Percentiles rank a stretch among this genome's conserved stretches.
phyloP scores from a whole-genome alignment of 2,888 invertebrate species.

The Therioaphis trifolii region DNA sequence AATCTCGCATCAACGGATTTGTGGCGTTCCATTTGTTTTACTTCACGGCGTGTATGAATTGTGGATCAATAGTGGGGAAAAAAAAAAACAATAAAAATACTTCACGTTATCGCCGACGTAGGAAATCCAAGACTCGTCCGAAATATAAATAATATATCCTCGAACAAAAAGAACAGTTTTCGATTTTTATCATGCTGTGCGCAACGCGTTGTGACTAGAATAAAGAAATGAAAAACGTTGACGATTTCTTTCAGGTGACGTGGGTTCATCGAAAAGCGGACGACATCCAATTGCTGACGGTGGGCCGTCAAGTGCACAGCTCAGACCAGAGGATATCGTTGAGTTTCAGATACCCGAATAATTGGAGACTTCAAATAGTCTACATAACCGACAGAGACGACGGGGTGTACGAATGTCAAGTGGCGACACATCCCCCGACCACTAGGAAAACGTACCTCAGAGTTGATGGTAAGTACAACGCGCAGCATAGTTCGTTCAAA shows the following conservation, averaged over 20 bases:
- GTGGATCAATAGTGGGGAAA: too few species aligned
- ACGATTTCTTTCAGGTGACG: constrained; percentile 71
- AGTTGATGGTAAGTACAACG: constrained; percentile 70
- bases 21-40: too few species aligned
- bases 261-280: constrained; percentile 74
- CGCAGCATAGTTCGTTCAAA: not conserved
- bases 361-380: constrained; percentile 75
- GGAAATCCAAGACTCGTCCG: not conserved
- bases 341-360: constrained; percentile 74
- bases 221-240: too few species aligned
- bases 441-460: constrained; percentile 74
- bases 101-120: too few species aligned
- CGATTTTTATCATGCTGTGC: too few species aligned
- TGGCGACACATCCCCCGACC: constrained; percentile 75
- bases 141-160: too few species aligned
- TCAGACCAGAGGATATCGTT: constrained; percentile 73
- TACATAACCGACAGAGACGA: constrained; percentile 74
- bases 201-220: too few species aligned
- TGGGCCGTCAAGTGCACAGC: constrained; percentile 73
- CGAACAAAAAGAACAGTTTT: too few species aligned
- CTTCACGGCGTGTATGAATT: too few species aligned
- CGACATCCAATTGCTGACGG: constrained; percentile 73
- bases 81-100: too few species aligned
- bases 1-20: too few species aligned
- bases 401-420: constrained; percentile 76